Conservation (phyloP, 2,797 vertebrate genomes). For the Halcyon smyrnensis region DNA sequence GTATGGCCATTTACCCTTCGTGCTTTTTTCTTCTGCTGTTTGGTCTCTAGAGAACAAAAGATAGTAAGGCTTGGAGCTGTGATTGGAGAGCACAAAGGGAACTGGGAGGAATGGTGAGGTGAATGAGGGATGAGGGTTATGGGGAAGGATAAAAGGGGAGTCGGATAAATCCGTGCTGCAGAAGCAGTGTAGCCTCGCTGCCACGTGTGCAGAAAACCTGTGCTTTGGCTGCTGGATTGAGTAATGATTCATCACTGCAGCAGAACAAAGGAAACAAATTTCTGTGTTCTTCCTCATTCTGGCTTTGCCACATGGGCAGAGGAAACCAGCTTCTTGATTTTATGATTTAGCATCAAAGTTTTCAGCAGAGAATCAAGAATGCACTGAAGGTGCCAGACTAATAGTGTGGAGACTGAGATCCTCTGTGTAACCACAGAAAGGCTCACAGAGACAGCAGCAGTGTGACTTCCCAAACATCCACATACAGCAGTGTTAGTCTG, state of each 20-base stretch:
- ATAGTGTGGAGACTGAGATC: not conserved
- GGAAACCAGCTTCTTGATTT: not conserved
- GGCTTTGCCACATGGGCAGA: not conserved
- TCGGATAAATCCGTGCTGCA: not conserved
- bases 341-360: not conserved
- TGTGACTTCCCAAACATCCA: not conserved
- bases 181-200: not conserved
- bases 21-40: too few species aligned
- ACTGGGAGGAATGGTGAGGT: not conserved
- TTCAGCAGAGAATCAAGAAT: slow-evolving; percentile 17
- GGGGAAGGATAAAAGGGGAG: not conserved
- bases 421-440: not conserved
- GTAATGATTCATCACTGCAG: slow-evolving; percentile 1
- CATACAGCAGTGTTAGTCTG: not conserved
- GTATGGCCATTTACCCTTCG: too few species aligned
- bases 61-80: not conserved
- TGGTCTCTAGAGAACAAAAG: too few species aligned
- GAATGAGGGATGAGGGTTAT: not conserved
- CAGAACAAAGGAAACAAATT: not conserved
- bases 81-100: not conserved
- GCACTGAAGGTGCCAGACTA: not conserved
- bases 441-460: not conserved
- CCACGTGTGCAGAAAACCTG: not conserved
- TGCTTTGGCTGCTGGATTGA: not conserved
- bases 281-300: not conserved